Conservation (phyloP, 2,888 invertebrate species). For the Resseliella maxima region DNA sequence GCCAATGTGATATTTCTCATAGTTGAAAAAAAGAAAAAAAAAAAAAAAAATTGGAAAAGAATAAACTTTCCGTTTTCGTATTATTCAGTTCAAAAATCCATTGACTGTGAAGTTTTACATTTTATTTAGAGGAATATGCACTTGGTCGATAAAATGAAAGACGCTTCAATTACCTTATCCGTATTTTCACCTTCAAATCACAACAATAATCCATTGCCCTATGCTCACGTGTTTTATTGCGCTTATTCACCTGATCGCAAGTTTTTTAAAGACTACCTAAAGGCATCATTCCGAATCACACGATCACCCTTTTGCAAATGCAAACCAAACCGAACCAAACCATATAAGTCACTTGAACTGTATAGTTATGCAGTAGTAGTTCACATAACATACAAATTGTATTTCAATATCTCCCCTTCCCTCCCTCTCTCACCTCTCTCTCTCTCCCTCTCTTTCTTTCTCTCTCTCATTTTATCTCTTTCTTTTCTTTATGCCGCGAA, state of each 20-base stretch:
- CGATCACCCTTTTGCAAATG: constrained; percentile 6
- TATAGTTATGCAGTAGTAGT: constrained; percentile 22
- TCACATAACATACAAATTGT: background rate
- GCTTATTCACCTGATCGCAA: background rate
- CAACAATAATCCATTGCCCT: background rate
- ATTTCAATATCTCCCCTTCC: background rate
- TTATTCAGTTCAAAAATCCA: constrained; percentile 26
- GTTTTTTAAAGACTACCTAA: background rate
- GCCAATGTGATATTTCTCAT: background rate
- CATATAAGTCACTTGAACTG: background rate
- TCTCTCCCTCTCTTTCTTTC: background rate
- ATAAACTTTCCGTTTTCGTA: background rate
- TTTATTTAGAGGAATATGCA: too few relatives aligned
- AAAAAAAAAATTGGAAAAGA: too few relatives aligned
- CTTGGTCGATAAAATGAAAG: background rate
- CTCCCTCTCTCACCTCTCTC: background rate
- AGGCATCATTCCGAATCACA: background rate
- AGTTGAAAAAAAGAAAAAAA: background rate
- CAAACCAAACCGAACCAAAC: background rate
- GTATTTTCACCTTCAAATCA: constrained; percentile 41
- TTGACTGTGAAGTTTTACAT: background rate
- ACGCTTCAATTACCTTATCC: background rate
- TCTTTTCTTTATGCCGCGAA: background rate
- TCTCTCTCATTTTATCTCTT: background rate
- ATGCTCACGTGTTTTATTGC: background rate